Conservation (phyloP, 1,140 invertebrate genomes). For the Adoxophyes honmai region DNA sequence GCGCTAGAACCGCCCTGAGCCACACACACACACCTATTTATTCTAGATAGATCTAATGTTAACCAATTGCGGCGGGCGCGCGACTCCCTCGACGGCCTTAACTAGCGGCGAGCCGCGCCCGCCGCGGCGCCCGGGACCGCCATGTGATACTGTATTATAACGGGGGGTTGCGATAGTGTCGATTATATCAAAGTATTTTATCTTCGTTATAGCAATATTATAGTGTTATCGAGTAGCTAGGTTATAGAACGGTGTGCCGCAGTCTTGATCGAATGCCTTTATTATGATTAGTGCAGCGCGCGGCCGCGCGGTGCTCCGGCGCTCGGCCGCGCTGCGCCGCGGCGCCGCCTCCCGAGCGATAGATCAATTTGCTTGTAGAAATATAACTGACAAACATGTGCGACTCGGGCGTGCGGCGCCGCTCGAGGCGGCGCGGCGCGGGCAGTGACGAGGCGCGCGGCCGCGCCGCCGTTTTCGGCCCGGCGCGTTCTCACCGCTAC, state of each 20-base stretch:
- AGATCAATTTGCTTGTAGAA: conserved; percentile 3
- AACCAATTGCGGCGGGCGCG: conserved; percentile 64
- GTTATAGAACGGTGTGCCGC: conserved; percentile 25
- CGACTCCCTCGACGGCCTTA: conserved; percentile 43
- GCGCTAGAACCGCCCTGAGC: conserved; percentile 75
- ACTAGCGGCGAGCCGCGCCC: conserved; percentile 41
- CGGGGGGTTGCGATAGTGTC: conserved; percentile 23
- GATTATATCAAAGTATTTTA: conserved; percentile 28
- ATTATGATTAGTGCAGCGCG: conserved; percentile 25
- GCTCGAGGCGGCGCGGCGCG: conserved; percentile 11
- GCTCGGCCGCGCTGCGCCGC: background rate
- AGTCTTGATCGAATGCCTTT: conserved; percentile 21
- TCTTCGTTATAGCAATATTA: conserved; percentile 56
- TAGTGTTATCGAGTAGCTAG: conserved; percentile 52
- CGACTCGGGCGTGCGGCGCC: background rate
- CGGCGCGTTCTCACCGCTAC: conserved; percentile 21
- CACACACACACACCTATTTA: conserved; percentile 48
- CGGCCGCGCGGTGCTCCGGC: conserved; percentile 27
- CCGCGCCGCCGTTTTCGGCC: conserved; percentile 2
- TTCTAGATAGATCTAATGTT: conserved; percentile 74
- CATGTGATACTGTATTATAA: conserved; percentile 33
- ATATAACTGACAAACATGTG: background rate
- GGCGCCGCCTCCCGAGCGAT: background rate
- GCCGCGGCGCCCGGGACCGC: conserved; percentile 30
- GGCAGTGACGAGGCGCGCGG: conserved; percentile 17